Base-by-base conservation (phyloP, 2,888 invertebrate genomes). In the Amphipyra berbera region DNA sequence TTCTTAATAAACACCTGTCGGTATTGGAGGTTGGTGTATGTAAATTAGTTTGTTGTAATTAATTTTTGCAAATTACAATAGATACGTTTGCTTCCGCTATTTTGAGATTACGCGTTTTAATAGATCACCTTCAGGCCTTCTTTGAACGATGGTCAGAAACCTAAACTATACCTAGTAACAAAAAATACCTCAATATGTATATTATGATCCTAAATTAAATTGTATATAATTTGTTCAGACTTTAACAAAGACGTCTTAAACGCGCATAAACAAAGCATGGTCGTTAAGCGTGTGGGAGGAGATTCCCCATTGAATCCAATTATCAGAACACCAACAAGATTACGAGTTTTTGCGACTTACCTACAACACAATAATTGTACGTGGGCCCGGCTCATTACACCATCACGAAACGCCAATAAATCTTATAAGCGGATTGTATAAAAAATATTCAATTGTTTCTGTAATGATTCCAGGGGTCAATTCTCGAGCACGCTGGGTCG, bases 401-500 rank as follows among this genome's bases (percentile, higher is more conserved):
- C 75, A 80, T 86, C 85, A 85, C 79, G 85, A 84, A 78, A 71
- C 75, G 68, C 65, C 79, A 81, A 86, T 87, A 89, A 88, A 85
- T 78, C 78, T 74, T 82, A 77, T 76, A 78, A 61, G 62, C 21
- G 64, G 76, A 76, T 65, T 52, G 52, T 73, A 68, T 60, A 82
- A 81, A 84, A 81, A 79, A 70, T 75, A 74, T 71, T 71, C 72
- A 79, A 74, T 80, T 80, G 78, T 81, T 79, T 82, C 81, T 84
- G 54, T 76, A 67, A 88, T 89, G 84, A 94, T 92, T 96, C 75
- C 96, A 97, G 97, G 92, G 96, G 96, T 75, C 96, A 96, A 86
- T 96, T 96, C 86, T 96, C 96, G 81, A 97, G 97, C 81, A 97
- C 97, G 40, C 95, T 98, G 82, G 98, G 97, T 66, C 96, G 98